Evolutionary conservation across 2,888 invertebrate species (phyloP), one percentile per base, ranked within the genome.

Genomic region (Ormyrus pomaceus): DNA sequence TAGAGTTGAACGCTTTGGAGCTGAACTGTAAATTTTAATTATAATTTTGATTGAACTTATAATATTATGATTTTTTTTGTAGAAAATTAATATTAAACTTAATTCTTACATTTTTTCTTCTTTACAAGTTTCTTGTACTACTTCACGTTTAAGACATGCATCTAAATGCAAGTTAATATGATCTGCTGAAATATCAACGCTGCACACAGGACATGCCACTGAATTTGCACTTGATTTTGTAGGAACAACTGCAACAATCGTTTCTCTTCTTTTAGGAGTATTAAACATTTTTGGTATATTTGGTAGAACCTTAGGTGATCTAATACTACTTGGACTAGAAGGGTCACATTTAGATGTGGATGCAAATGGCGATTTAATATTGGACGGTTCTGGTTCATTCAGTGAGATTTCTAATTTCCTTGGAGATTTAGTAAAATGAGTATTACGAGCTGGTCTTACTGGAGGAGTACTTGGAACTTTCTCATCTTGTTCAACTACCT

Each of bases 111-210:
- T 48, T 82, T 86, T 86, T 84, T 81, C 83, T 69, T 77, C 83
- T 69, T 77, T 74, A 53, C 80, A 56, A 51, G 65, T 68, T 19
- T 83, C 79, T 72, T 71, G 62, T 48, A 7, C 50, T 6, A 66
- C 73, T 62, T 88, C 87, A 50, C 90, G 86, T 58, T 89, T 88
- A 48, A 92, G 87, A 85, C 92, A 93, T 72, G 88, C 88, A 85
- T 93, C 92, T 50, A 92, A 88, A 86, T 93, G 93, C 13, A 86
- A 85, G 82, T 93, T 92, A 46, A 93, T 91, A 82, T 91, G 88
- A 8, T 84, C 82, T 75, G 89, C 86, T n/a, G 90, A 87, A 62
- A 93, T 87, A 7, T 86, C 86, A 5, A 91, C 91, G 70, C 86
- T 86, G 82, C 92, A 93, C 0, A 92, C 91, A 13, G 92, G 92